A percentile compares a stretch with the other conserved stretches of the same genome.
Evolutionary conservation across 2,888 invertebrate species (phyloP).

Genomic region (Psylliodes chrysocephalus): DNA sequence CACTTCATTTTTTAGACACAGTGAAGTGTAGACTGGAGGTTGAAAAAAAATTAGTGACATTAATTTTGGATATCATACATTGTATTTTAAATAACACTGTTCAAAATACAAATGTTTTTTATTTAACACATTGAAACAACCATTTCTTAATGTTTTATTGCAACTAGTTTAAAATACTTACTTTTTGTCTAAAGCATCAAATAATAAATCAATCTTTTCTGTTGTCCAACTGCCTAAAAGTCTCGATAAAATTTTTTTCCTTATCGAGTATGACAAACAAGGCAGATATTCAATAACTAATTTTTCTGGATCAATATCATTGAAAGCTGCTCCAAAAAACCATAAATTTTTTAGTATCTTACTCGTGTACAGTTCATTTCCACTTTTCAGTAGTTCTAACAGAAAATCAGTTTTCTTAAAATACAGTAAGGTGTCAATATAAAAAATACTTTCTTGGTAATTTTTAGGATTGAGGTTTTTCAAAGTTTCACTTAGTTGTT

Average conservation of each 20-base stretch:
- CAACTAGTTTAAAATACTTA: constrained; percentile 26
- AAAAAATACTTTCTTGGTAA: constrained; percentile 49
- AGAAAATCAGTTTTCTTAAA: constrained; percentile 44
- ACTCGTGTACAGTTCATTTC: constrained; percentile 47
- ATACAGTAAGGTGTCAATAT: constrained; percentile 47
- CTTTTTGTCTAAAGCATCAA: constrained; percentile 44
- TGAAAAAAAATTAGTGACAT: too few relatives aligned
- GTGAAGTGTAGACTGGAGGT: too few relatives aligned
- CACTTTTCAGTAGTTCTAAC: constrained; percentile 44
- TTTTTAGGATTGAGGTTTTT: constrained; percentile 43
- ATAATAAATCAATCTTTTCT: constrained; percentile 44
- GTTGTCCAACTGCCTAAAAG: constrained; percentile 38
- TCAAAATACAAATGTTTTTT: too few relatives aligned
- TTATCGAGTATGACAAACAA: constrained; percentile 43
- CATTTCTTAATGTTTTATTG: too few relatives aligned
- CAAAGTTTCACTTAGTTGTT: constrained; percentile 27
- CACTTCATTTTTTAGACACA: too few relatives aligned
- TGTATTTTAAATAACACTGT: too few relatives aligned
- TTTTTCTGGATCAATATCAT: constrained; percentile 31
- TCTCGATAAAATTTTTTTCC: constrained; percentile 49
- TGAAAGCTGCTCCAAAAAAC: constrained; percentile 48
- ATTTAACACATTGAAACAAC: too few relatives aligned
- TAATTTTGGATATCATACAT: too few relatives aligned
- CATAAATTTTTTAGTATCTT: constrained; percentile 49
- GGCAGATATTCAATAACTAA: constrained; percentile 49